phyloP scores from a whole-genome alignment of 2,113 vertebrate genomes.

The Columba janthina region DNA sequence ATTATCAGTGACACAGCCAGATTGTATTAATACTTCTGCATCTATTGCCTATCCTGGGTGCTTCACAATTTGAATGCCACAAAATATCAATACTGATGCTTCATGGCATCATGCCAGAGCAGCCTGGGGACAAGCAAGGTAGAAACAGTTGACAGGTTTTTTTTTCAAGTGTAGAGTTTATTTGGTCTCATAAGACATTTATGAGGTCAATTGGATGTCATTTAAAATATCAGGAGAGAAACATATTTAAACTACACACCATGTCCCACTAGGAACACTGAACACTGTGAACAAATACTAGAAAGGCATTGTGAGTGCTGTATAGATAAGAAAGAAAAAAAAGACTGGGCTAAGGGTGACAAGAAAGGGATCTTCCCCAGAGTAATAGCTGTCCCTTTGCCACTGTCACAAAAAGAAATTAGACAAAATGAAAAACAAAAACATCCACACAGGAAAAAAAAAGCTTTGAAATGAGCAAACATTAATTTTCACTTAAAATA shows the following conservation, averaged over 20 bases:
- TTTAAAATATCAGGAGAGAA: slow-evolving; percentile 74
- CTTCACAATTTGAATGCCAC: slow-evolving; percentile 75
- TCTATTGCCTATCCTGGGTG: slow-evolving; percentile 41
- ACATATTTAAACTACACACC: slow-evolving; percentile 64
- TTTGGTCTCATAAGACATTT: slow-evolving; percentile 82
- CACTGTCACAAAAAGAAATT: background rate
- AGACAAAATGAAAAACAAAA: slow-evolving; percentile 10
- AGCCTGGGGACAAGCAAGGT: slow-evolving; percentile 71
- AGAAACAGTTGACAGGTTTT: slow-evolving; percentile 66
- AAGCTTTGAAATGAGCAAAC: slow-evolving; percentile 26
- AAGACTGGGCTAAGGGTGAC: background rate
- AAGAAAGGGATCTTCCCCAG: slow-evolving; percentile 19
- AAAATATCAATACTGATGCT: slow-evolving; percentile 80
- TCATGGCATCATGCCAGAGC: slow-evolving; percentile 73
- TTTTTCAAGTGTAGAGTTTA: slow-evolving; percentile 75
- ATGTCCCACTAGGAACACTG: slow-evolving; percentile 41
- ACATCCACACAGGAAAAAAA: background rate
- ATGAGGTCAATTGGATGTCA: slow-evolving; percentile 75
- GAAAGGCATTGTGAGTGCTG: background rate
- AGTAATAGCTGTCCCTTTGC: background rate
- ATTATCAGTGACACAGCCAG: slow-evolving; percentile 73
- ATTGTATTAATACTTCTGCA: slow-evolving; percentile 69
- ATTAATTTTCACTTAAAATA: background rate
- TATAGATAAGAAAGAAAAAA: background rate
- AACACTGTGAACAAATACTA: slow-evolving; percentile 49